Evolutionary conservation across 2,113 vertebrate species (phyloP).

Genomic region (Rhinopomastus cyanomelas): DNA sequence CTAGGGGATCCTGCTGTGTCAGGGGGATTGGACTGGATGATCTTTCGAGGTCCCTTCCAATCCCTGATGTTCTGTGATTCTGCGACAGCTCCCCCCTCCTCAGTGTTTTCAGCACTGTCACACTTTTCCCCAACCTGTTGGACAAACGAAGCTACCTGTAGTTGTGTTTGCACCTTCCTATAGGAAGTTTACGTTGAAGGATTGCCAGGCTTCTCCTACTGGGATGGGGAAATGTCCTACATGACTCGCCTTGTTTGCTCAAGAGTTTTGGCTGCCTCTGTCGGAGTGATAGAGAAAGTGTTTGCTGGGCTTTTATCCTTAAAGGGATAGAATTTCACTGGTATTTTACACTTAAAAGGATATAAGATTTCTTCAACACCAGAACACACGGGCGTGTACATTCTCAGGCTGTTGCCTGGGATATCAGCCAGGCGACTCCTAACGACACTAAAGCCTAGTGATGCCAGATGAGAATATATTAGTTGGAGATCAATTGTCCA

Average conservation of each 20-base stretch:
- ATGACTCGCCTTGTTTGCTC: background rate
- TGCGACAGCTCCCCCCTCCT: too few species aligned
- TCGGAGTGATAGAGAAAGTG: constrained; percentile 1
- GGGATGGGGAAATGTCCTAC: background rate
- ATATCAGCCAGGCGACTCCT: background rate
- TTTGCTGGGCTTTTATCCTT: constrained; percentile 23
- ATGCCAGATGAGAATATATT: background rate
- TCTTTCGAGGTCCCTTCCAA: too few species aligned
- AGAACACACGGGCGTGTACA: background rate
- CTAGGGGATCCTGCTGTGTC: too few species aligned
- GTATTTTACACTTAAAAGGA: constrained; percentile 31
- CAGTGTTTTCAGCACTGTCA: background rate
- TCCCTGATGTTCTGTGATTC: too few species aligned
- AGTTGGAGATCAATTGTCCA: background rate
- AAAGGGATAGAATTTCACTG: constrained; percentile 28
- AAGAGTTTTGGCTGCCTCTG: constrained; percentile 24
- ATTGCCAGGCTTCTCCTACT: background rate
- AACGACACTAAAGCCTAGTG: background rate
- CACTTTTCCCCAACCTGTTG: background rate
- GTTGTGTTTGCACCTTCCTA: background rate
- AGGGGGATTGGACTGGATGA: too few species aligned
- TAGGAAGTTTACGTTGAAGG: constrained; percentile 28
- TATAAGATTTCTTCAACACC: constrained; percentile 1
- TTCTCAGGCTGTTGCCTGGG: background rate
- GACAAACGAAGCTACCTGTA: background rate